Percentiles rank a stretch among this genome's conserved stretches.
These are phyloP conservation scores for Montipora efflorescens DNA, from an alignment of 64 coral and sea anemone genomes.

Conservation along the genomic window DNA sequence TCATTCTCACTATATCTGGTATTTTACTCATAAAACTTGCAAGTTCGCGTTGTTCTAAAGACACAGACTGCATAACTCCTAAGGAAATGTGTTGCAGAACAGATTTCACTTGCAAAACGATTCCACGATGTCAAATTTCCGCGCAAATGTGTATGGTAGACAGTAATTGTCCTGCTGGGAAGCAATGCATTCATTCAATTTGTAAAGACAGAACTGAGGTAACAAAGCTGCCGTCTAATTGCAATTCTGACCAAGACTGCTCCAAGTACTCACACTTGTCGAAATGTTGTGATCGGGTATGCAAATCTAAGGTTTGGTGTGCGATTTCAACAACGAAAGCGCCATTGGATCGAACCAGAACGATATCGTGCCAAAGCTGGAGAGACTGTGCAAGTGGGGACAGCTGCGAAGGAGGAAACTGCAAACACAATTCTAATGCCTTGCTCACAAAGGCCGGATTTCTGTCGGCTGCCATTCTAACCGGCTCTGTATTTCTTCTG, in stretches of 20 bases:
- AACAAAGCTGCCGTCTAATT: not conserved
- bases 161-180: not conserved
- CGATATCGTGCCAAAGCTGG: not conserved
- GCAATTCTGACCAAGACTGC: not conserved
- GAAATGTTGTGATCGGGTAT: not conserved
- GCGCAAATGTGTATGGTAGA: not conserved
- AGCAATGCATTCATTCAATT: not conserved
- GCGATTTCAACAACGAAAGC: not conserved
- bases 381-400: constrained; percentile 10
- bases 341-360: not conserved
- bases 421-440: not conserved
- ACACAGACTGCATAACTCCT: not conserved
- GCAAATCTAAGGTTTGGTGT: not conserved
- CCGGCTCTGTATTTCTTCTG: constrained; percentile 50
- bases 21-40: not conserved
- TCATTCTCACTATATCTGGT: not conserved
- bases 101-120: not conserved
- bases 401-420: not conserved
- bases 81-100: not conserved
- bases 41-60: not conserved
- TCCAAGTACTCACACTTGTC: not conserved
- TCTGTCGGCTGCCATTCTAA: constrained; percentile 67
- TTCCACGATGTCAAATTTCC: not conserved
- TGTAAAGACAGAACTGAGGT: not conserved
- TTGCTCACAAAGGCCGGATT: constrained; percentile 58